Percentiles rank a stretch among this genome's conserved stretches.
phyloP scores from a whole-genome alignment of 2,888 invertebrate genomes.

The Dendrolimus pini region DNA sequence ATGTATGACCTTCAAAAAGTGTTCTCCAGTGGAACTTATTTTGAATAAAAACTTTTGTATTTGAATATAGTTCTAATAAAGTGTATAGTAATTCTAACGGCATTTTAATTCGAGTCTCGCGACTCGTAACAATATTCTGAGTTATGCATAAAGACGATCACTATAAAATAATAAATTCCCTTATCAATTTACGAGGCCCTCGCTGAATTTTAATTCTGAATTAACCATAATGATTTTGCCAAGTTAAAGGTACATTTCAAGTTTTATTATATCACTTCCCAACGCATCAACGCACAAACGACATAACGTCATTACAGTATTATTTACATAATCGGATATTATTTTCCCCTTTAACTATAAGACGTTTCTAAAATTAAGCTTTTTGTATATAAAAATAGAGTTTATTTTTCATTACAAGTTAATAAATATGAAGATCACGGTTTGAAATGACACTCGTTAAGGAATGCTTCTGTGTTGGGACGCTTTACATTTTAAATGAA shows the following conservation, averaged over 20 bases:
- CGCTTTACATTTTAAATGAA: neutral
- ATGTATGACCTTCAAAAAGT: too few relatives aligned
- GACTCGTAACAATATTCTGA: too few relatives aligned
- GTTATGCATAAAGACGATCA: too few relatives aligned
- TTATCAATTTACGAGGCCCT: neutral
- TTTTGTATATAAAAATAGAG: too few relatives aligned
- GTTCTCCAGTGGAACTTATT: too few relatives aligned
- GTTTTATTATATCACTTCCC: neutral
- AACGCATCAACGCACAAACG: neutral
- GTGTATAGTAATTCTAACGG: too few relatives aligned
- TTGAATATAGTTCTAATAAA: too few relatives aligned
- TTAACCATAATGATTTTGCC: neutral
- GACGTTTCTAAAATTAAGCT: too few relatives aligned
- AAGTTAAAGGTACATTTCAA: neutral
- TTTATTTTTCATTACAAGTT: neutral
- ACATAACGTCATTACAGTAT: constrained; percentile 51
- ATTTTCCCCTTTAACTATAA: neutral
- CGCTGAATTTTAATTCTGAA: neutral
- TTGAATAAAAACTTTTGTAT: too few relatives aligned
- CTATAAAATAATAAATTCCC: neutral
- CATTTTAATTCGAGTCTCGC: too few relatives aligned
- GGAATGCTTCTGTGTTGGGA: neutral
- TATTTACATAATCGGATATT: constrained; percentile 51
- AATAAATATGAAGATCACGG: neutral
- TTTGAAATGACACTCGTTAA: neutral